These are phyloP conservation scores for Leucophenga maculata DNA, from an alignment of 2,888 invertebrate genomes.

Conservation along the genomic window DNA sequence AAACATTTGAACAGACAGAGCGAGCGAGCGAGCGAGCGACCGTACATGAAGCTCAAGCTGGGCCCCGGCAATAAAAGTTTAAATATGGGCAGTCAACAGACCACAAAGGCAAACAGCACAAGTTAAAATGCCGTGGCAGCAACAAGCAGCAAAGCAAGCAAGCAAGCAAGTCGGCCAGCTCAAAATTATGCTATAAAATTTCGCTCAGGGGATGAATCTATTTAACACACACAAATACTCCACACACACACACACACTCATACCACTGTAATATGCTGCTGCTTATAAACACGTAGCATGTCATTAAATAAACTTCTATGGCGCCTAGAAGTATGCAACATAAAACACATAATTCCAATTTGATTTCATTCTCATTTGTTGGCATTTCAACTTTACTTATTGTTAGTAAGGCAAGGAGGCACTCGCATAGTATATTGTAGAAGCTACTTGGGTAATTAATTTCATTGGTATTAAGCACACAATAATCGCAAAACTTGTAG, in stretches of 20 bases:
- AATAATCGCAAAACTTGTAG: neutral
- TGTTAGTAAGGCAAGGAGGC: too few species aligned
- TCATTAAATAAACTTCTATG: slow-evolving; percentile 1
- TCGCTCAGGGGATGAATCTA: slow-evolving; percentile 24
- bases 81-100: slow-evolving; percentile 64
- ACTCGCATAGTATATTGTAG: neutral
- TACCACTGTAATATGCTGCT: neutral
- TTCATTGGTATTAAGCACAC: slow-evolving; percentile 2
- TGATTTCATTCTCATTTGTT: slow-evolving; percentile 40
- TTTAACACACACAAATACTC: slow-evolving; percentile 39
- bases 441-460: neutral
- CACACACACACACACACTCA: slow-evolving; percentile 30
- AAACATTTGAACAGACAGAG: too few species aligned
- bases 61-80: slow-evolving; percentile 62
- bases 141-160: slow-evolving; percentile 1
- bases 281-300: slow-evolving; percentile 23
- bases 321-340: neutral
- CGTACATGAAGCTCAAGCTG: slow-evolving; percentile 35
- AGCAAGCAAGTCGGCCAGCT: neutral
- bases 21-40: neutral
- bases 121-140: slow-evolving; percentile 44
- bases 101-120: slow-evolving; percentile 65
- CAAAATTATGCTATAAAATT: slow-evolving; percentile 3
- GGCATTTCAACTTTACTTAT: slow-evolving; percentile 62
- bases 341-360: slow-evolving; percentile 18